These are phyloP conservation scores for Spodoptera picta DNA, from an alignment of 2,888 invertebrate genomes.

Conservation along the genomic window DNA sequence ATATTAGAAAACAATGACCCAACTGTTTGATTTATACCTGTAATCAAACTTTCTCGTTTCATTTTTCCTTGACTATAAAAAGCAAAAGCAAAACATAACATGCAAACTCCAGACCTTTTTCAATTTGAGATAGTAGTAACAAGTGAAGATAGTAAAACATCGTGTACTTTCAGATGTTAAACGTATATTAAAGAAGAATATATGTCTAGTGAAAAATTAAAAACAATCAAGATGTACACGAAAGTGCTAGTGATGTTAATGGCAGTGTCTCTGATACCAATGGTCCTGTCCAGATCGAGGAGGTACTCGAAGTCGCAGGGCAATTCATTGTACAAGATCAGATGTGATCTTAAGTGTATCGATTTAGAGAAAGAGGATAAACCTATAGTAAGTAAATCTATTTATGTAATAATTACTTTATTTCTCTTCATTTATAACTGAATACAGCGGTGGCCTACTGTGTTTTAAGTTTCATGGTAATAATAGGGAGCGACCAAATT, in stretches of 20 bases:
- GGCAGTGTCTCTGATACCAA: conserved; percentile 64
- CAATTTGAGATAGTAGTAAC: too few relatives aligned
- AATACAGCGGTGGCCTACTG: too few relatives aligned
- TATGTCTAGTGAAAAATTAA: conserved; percentile 27
- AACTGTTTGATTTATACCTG: not conserved
- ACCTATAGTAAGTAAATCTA: conserved; percentile 70
- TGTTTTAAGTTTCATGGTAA: too few relatives aligned
- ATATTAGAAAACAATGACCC: not conserved
- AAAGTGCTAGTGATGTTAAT: conserved; percentile 70
- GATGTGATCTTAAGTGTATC: conserved; percentile 89
- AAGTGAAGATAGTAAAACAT: not conserved
- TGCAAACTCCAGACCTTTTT: too few relatives aligned
- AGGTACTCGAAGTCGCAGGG: conserved; percentile 79
- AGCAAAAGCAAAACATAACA: too few relatives aligned
- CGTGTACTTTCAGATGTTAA: conserved; percentile 45
- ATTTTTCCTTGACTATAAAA: too few relatives aligned
- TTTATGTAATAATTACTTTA: not conserved
- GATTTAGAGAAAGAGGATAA: conserved; percentile 77
- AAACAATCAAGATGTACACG: conserved; percentile 64
- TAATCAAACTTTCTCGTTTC: too few relatives aligned
- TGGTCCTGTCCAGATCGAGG: conserved; percentile 70
- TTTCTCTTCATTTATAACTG: too few relatives aligned
- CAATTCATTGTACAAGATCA: conserved; percentile 88
- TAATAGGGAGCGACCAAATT: too few relatives aligned
- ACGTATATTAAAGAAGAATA: conserved; percentile 11